Percentiles rank a stretch among this genome's conserved stretches.
Evolutionary conservation across 2,113 vertebrate genomes (phyloP).

Genomic region (Naja naja): DNA sequence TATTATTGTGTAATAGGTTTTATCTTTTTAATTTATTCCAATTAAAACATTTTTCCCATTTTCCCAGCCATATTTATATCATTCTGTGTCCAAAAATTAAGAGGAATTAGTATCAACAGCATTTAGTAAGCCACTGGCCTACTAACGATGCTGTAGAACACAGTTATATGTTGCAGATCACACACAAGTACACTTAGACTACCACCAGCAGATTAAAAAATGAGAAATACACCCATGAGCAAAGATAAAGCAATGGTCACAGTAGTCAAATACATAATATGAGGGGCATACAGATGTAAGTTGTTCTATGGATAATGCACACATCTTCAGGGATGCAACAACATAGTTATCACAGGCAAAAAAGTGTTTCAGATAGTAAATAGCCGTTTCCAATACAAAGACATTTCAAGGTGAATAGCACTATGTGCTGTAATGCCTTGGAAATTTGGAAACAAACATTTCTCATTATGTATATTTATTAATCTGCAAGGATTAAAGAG

Average conservation of each 20-base stretch:
- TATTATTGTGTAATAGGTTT: neutral
- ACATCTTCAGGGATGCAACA: accelerated
- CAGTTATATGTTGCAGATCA: neutral
- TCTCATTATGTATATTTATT: neutral
- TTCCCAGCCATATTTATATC: slow-evolving; percentile 28
- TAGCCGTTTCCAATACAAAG: slow-evolving; percentile 2
- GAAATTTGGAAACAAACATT: neutral
- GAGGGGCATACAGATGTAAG: neutral
- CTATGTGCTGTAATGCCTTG: neutral
- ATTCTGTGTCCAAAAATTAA: slow-evolving; percentile 19
- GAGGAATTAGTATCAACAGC: slow-evolving; percentile 12
- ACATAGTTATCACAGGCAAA: neutral
- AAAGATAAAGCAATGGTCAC: neutral
- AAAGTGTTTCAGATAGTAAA: neutral
- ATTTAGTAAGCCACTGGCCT: slow-evolving; percentile 22
- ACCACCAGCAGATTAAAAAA: slow-evolving; percentile 38
- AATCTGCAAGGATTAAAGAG: neutral
- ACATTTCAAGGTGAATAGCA: neutral
- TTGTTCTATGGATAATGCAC: neutral
- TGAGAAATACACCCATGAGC: slow-evolving; percentile 10
- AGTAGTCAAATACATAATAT: neutral
- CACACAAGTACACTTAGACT: slow-evolving; percentile 1
- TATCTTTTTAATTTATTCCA: slow-evolving; percentile 53
- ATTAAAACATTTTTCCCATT: slow-evolving; percentile 33
- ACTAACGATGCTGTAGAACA: neutral